Percentiles rank a stretch among this genome's conserved stretches.
Conservation (phyloP, 2,797 vertebrate species). For the Limosa lapponica region DNA sequence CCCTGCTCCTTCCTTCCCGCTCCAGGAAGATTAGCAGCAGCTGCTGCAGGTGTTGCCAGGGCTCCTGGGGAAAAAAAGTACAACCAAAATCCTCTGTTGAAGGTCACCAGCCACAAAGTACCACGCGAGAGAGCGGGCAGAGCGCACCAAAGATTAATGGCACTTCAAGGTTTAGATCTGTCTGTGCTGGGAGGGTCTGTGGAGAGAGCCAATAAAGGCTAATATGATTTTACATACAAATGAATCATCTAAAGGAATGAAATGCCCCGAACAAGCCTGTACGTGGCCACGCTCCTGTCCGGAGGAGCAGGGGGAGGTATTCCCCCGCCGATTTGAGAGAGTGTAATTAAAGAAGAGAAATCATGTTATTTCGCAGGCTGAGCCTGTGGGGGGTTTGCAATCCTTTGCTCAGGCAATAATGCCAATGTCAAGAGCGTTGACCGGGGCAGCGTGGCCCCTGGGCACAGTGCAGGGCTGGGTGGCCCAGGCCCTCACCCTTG, state of each 20-base stretch:
- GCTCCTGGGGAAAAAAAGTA: not conserved
- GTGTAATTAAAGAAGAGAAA: not conserved
- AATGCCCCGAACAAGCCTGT: not conserved
- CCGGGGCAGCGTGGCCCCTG: rapidly evolving
- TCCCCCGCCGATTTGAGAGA: not conserved
- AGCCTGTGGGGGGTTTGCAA: not conserved
- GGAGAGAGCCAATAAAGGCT: not conserved
- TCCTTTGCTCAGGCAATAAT: not conserved
- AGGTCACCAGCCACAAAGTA: slow-evolving; percentile 28
- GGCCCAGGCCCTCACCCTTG: not conserved
- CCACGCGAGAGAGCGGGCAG: not conserved
- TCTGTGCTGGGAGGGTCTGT: not conserved
- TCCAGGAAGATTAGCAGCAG: not conserved
- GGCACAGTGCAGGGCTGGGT: not conserved
- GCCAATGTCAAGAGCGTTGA: not conserved
- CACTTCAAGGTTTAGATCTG: slow-evolving; percentile 16
- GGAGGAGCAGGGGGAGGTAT: not conserved
- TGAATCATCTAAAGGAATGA: not conserved
- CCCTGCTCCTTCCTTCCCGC: not conserved
- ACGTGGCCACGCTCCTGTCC: not conserved
- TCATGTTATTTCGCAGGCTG: not conserved
- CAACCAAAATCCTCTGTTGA: slow-evolving; percentile 5
- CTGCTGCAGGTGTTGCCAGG: not conserved
- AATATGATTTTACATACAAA: slow-evolving; percentile 33
- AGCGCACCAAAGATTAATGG: slow-evolving; percentile 24